Evolutionary conservation across 2,888 invertebrate genomes (phyloP).

Genomic region (Dicyrtomina minuta): DNA sequence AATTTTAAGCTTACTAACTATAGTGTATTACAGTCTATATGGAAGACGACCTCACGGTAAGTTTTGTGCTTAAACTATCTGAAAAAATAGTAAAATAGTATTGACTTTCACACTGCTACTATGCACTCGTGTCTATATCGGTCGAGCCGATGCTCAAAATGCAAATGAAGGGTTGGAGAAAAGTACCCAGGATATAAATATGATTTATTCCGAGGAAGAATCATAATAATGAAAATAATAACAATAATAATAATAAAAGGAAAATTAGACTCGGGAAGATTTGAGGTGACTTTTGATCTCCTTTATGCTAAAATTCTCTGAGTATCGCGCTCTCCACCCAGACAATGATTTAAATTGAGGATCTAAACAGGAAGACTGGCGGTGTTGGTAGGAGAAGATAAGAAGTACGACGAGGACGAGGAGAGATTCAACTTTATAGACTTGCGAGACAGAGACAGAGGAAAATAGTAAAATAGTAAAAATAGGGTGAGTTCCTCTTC

Average conservation of each 20-base stretch:
- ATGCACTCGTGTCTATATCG: too few species aligned
- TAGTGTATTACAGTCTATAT: too few species aligned
- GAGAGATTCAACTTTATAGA: slow-evolving; percentile 13
- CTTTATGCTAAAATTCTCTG: slow-evolving; percentile 11
- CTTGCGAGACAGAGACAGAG: too few species aligned
- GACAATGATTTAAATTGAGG: background rate
- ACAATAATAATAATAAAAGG: slow-evolving; percentile 1
- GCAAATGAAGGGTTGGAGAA: too few species aligned
- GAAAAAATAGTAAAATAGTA: too few species aligned
- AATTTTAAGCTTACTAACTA: too few species aligned
- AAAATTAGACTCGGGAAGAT: slow-evolving; percentile 10
- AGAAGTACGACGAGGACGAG: slow-evolving; percentile 30
- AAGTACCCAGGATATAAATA: too few species aligned
- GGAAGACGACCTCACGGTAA: too few species aligned
- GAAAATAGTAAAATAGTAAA: background rate
- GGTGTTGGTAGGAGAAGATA: slow-evolving; percentile 30
- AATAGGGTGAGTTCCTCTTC: slow-evolving; percentile 32
- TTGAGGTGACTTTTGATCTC: slow-evolving; percentile 25
- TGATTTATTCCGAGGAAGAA: too few species aligned
- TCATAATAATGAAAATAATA: background rate
- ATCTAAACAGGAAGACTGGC: slow-evolving; percentile 22
- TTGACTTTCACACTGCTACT: too few species aligned
- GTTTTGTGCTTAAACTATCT: too few species aligned
- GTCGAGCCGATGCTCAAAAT: too few species aligned
- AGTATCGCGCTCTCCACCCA: background rate